A percentile compares a stretch with the other conserved stretches of the same genome.
Conservation (phyloP, 1,140 invertebrate species). For the Mamestra configurata region DNA sequence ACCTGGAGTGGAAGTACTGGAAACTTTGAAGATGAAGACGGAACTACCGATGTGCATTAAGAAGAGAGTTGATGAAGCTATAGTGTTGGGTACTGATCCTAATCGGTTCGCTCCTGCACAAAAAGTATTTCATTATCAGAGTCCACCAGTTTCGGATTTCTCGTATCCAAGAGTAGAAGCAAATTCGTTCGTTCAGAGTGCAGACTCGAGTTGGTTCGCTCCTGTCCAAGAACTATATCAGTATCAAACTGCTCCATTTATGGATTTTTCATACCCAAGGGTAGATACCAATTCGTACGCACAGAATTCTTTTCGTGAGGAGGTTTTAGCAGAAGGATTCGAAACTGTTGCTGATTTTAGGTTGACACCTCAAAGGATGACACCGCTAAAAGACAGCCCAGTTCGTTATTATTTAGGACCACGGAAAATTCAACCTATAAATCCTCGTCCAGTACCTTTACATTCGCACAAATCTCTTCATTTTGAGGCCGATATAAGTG, state of each 20-base stretch:
- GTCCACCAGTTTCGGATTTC: background rate
- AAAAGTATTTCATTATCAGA: background rate
- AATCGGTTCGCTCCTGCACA: background rate
- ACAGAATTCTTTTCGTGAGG: background rate
- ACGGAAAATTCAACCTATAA: background rate
- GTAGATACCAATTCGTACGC: background rate
- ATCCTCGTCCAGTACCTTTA: background rate
- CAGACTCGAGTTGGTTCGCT: background rate
- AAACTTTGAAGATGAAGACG: slow-evolving; percentile 29
- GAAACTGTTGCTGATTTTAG: background rate
- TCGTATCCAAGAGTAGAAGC: background rate
- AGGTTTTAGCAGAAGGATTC: background rate
- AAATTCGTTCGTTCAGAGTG: background rate
- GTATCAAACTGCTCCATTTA: background rate
- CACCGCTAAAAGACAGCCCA: background rate
- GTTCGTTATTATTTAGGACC: background rate
- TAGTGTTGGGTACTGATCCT: slow-evolving; percentile 1
- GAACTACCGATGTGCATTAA: slow-evolving; percentile 51
- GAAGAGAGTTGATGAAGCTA: slow-evolving; percentile 54
- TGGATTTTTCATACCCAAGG: background rate
- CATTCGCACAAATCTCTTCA: background rate
- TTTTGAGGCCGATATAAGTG: background rate
- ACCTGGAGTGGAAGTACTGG: slow-evolving; percentile 49
- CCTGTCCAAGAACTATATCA: background rate
- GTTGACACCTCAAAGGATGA: background rate